Evolutionary conservation across 2,797 vertebrate genomes (phyloP).

Genomic region (Hydrophis major): DNA sequence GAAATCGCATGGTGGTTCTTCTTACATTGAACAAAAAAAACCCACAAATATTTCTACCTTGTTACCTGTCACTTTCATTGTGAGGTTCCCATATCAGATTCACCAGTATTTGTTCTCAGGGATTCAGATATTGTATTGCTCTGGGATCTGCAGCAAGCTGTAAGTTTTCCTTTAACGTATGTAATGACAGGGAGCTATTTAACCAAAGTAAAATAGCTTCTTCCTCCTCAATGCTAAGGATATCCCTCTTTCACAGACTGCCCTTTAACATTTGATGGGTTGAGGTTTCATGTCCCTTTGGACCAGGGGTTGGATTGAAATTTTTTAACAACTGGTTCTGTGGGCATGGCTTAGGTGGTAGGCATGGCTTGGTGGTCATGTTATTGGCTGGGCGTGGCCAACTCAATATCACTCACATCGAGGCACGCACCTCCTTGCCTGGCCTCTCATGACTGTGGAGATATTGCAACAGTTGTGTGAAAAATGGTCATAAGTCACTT

Average conservation of each 20-base stretch:
- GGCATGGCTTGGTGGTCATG: no score
- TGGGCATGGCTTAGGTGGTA: no score
- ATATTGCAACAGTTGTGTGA: no score
- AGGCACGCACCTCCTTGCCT: no score
- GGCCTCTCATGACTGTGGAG: no score
- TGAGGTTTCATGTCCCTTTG: neutral
- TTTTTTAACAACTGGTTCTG: no score
- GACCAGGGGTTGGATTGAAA: neutral
- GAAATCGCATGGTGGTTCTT: constrained; percentile 5
- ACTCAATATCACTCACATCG: no score
- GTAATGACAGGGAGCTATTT: neutral
- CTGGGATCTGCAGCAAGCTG: neutral
- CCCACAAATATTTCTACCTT: neutral
- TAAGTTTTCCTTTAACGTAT: neutral
- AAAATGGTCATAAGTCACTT: no score
- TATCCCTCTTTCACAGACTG: accelerated
- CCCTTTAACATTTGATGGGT: neutral
- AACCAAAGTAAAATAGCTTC: neutral
- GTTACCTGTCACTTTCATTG: neutral
- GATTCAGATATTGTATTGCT: neutral
- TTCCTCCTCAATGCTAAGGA: neutral
- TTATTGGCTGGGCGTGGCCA: no score
- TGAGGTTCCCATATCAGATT: neutral
- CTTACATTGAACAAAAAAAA: constrained; percentile 1
- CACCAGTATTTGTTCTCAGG: neutral